Conservation (phyloP, 2,797 vertebrate genomes). For the Rhodeus uyekii region DNA sequence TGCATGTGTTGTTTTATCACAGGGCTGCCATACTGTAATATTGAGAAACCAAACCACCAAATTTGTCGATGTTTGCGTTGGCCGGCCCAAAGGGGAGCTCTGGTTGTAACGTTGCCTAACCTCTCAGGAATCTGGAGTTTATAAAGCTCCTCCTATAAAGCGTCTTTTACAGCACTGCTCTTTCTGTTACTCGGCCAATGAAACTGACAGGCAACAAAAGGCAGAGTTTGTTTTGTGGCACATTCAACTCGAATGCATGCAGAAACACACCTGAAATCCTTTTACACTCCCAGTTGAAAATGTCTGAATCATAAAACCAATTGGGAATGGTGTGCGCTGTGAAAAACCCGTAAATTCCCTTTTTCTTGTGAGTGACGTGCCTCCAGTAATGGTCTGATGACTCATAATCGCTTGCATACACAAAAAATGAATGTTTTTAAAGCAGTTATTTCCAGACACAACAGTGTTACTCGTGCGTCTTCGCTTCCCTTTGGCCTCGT, state of each 20-base stretch:
- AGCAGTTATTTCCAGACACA: not conserved
- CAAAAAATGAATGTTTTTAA: no score
- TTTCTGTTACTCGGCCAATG: not conserved
- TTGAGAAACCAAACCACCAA: constrained; percentile 8
- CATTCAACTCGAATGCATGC: not conserved
- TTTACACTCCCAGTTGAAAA: not conserved
- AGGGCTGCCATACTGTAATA: not conserved
- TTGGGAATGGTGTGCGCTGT: not conserved
- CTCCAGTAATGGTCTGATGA: no score
- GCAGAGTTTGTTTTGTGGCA: not conserved
- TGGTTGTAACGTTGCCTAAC: constrained; percentile 15
- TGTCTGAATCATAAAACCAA: not conserved
- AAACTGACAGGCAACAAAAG: not conserved
- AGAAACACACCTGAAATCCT: not conserved
- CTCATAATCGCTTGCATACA: no score
- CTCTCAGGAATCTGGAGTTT: constrained; percentile 46
- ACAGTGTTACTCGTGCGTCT: not conserved
- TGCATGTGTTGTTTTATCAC: not conserved
- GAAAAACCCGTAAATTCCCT: not conserved
- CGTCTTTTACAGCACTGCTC: constrained; percentile 14
- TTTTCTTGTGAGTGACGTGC: no score
- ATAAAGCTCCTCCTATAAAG: constrained; percentile 39
- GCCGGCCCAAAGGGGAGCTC: not conserved
- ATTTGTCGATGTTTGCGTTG: constrained; percentile 30
- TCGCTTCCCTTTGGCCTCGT: not conserved